Conservation (phyloP, 2,797 vertebrate genomes). For the Semotilus atromaculatus region DNA sequence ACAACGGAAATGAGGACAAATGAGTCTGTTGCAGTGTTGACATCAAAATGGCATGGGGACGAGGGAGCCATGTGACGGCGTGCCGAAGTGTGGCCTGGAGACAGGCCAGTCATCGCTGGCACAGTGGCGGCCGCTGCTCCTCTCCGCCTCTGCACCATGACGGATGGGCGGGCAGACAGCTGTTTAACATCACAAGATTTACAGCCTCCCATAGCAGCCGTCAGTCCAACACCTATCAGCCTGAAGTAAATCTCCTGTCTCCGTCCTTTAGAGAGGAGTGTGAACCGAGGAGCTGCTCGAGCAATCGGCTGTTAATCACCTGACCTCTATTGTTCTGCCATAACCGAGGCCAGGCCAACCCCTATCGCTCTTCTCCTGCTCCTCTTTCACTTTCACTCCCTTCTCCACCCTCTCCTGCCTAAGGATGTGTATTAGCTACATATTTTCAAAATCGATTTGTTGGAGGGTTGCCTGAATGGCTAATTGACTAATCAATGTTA, state of each 20-base stretch:
- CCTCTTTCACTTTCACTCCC: slow-evolving; percentile 29
- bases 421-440: slow-evolving; percentile 5
- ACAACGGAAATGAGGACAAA: slow-evolving; percentile 75
- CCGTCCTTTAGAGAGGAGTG: slow-evolving; percentile 44
- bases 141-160: slow-evolving; percentile 66
- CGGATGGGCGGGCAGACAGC: slow-evolving; percentile 76
- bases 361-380: slow-evolving; percentile 24
- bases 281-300: slow-evolving; percentile 40
- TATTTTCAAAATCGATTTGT: background rate
- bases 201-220: slow-evolving; percentile 64
- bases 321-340: slow-evolving; percentile 56
- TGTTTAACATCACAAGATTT: slow-evolving; percentile 77
- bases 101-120: slow-evolving; percentile 45
- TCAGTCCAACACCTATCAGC: slow-evolving; percentile 70
- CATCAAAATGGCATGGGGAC: slow-evolving; percentile 49
- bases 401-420: background rate
- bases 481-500: slow-evolving; percentile 20
- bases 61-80: slow-evolving; percentile 10
- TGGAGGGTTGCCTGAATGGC: slow-evolving; percentile 9
- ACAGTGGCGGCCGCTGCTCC: slow-evolving; percentile 54
- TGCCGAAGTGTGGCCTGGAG: slow-evolving; percentile 36
- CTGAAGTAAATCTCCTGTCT: slow-evolving; percentile 70
- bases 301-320: slow-evolving; percentile 56
- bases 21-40: slow-evolving; percentile 66
- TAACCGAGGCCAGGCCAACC: slow-evolving; percentile 51